Conservation (phyloP, 2,888 invertebrate genomes). For the Argyra leucocephala region DNA sequence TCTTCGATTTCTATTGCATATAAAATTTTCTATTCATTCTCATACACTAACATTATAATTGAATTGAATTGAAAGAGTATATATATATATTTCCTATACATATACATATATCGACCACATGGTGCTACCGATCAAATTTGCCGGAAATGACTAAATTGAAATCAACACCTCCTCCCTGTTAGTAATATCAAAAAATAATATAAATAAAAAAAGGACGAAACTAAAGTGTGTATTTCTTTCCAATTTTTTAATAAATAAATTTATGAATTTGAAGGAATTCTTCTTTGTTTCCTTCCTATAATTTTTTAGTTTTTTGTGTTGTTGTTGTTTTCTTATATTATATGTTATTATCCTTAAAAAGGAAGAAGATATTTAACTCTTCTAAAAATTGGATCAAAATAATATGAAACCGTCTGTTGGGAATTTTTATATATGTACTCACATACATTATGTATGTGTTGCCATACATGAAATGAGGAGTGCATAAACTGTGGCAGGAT, state of each 20-base stretch:
- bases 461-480: too few species aligned
- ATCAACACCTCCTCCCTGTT: slow-evolving; percentile 10
- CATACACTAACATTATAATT: not conserved
- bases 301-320: too few species aligned
- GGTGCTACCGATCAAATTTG: slow-evolving; percentile 11
- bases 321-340: too few species aligned
- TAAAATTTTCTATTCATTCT: not conserved
- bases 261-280: not conserved
- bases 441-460: too few species aligned
- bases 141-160: slow-evolving; percentile 13
- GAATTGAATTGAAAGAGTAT: not conserved
- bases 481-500: too few species aligned
- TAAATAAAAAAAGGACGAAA: not conserved
- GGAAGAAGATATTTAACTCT: too few species aligned
- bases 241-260: slow-evolving; percentile 3
- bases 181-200: not conserved
- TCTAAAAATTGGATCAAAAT: too few species aligned
- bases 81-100: too few species aligned
- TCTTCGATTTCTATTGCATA: not conserved
- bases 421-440: too few species aligned
- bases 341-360: too few species aligned
- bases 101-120: slow-evolving; percentile 9
- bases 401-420: too few species aligned
- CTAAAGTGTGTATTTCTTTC: not conserved
- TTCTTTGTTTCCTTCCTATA: not conserved